A percentile compares a stretch with the other conserved stretches of the same genome.
These are phyloP conservation scores for Speoplatyrhinus poulsoni DNA, from an alignment of 2,113 vertebrate species.

Conservation along the genomic window DNA sequence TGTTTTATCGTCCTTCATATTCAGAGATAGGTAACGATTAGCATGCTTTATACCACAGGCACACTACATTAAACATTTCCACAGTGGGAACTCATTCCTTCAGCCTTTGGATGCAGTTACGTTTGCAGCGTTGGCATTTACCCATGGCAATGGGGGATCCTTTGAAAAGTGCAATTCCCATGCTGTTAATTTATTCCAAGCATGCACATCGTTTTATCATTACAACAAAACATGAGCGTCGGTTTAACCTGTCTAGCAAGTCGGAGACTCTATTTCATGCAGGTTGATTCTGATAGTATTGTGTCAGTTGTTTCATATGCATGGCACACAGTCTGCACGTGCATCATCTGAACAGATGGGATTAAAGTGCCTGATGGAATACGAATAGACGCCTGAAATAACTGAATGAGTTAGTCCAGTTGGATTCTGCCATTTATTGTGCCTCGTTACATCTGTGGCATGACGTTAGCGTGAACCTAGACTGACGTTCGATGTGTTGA, in stretches of 20 bases:
- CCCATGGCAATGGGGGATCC: conserved; percentile 22
- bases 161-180: conserved; percentile 31
- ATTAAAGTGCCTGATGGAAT: not conserved
- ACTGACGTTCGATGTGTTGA: conserved; percentile 2
- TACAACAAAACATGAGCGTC: conserved; percentile 44
- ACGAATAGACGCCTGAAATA: not conserved
- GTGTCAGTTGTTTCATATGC: conserved; percentile 42
- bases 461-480: conserved; percentile 26
- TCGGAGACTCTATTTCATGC: conserved; percentile 49
- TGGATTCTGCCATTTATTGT: conserved; percentile 7
- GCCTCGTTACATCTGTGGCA: conserved; percentile 17
- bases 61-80: conserved; percentile 17
- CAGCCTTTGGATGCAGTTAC: conserved; percentile 19
- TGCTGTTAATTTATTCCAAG: conserved; percentile 49
- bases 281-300: conserved; percentile 30
- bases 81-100: not conserved
- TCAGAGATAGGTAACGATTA: conserved; percentile 2
- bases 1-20: not conserved
- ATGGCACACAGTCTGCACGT: conserved; percentile 50
- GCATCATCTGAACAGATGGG: conserved; percentile 5
- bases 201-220: conserved; percentile 49
- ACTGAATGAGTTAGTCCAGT: conserved; percentile 4
- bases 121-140: conserved; percentile 32
- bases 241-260: conserved; percentile 40
- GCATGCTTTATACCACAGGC: conserved; percentile 13